Evolutionary conservation across 2,888 invertebrate species (phyloP), one percentile per base, ranked within the genome.

Genomic region (Ferrisia virgata): DNA sequence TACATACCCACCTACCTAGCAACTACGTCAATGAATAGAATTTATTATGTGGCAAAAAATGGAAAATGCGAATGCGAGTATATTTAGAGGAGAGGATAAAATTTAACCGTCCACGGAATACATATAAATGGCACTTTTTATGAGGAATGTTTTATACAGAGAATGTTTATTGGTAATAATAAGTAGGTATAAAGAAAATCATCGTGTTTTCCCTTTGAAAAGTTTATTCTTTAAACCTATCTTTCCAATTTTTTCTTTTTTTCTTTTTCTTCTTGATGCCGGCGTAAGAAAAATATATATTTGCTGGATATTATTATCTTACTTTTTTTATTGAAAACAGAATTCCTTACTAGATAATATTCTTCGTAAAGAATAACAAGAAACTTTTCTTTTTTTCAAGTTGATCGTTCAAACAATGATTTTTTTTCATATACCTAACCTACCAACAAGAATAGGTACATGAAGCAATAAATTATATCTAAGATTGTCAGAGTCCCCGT

Each of bases 41-140:
- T 69, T 69, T 69, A 69, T 31, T 28, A 69, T 15, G 31, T 31
- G 69, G 15, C 69, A 53, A 6, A 53, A 53, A 53, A 22, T 53
- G 22, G 53, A 53, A 69, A 69, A 69, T 69, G 69, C 69, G 31
- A 69, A 69, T 31, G 69, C 69, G 31, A 69, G 31, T 31, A 15
- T 69, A 69, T 69, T 69, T 69, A 28, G 28, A 69, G 69, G 31
- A 13, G 69, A 69, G 69, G 69, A 69, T 69, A 69, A 69, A 69
- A 31, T 69, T 69, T 69, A 69, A 69, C 69, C 31, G 28, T 69
- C 69, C 22, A 53, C 53, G 22, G 53, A 22, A 53, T 22, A 53
- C 53, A 22, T 22, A 53, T 53, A 53, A 53, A 53, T 53, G 53
- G 53, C 53, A 53, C 22, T 53, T 53, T 53, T 53, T 53, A 53